A percentile compares a stretch with the other conserved stretches of the same genome.
These are phyloP conservation scores for Oasisia sp. DNA, from an alignment of 2,888 invertebrate species.

Conservation along the genomic window DNA sequence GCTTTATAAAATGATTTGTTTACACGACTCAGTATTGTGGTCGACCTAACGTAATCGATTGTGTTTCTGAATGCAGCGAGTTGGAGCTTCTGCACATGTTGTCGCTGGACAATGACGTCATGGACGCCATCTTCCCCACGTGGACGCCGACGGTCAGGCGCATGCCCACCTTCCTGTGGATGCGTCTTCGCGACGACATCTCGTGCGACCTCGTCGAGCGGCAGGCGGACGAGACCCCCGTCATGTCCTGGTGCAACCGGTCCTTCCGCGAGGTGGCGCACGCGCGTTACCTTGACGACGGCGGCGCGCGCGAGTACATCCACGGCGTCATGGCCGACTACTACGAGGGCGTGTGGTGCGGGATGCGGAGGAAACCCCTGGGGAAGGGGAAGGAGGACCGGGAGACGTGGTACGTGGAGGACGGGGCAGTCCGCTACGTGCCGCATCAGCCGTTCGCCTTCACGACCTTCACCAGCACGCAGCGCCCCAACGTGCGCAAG, in stretches of 20 bases:
- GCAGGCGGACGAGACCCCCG: conserved; percentile 34
- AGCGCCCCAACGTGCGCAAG: conserved; percentile 41
- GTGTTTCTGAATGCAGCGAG: conserved; percentile 18
- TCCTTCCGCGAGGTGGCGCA: conserved; percentile 38
- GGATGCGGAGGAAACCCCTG: conserved; percentile 36
- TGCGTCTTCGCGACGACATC: conserved; percentile 35
- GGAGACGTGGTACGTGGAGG: conserved; percentile 20
- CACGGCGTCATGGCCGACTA: conserved; percentile 41
- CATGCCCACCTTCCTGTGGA: conserved; percentile 34
- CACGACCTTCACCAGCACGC: conserved; percentile 32
- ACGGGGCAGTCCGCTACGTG: conserved; percentile 38
- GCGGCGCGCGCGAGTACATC: conserved; percentile 26
- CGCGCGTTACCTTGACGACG: conserved; percentile 35
- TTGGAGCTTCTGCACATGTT: conserved; percentile 38
- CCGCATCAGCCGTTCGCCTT: conserved; percentile 40
- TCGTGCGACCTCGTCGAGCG: conserved; percentile 32
- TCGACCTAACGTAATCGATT: not conserved
- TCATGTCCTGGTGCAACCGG: conserved; percentile 37
- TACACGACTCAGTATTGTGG: not conserved
- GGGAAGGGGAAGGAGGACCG: conserved; percentile 22
- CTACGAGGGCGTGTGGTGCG: conserved; percentile 39
- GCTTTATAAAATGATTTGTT: too few species aligned
- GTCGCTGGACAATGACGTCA: conserved; percentile 36
- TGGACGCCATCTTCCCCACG: conserved; percentile 32
- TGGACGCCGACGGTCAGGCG: conserved; percentile 39